Evolutionary conservation across 2,888 invertebrate genomes (phyloP), one percentile per base, ranked within the genome.

Genomic region (Lingula anatina): DNA sequence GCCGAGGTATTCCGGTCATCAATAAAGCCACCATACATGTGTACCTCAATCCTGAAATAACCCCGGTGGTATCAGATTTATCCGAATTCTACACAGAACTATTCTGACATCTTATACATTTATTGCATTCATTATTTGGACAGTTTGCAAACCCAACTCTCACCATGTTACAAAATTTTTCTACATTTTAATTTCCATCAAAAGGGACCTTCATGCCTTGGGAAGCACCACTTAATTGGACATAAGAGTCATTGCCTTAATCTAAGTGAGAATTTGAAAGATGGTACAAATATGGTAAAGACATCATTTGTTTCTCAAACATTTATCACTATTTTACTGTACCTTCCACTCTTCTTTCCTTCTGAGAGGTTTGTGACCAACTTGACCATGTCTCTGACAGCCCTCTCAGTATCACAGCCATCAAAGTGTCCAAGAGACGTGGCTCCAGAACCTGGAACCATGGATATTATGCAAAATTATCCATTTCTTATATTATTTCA

Each of bases 1-100:
- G 92, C 91, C 7, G 91, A 90, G 75, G 88, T 89, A 61, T 88
- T 84, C 65, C 88, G 85, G 2, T 87, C 84, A 79, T 94, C 94
- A 54, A 86, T 86, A 79, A 90, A 94, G 39, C 93, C 94, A 51
- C 95, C 95, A 58, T 91, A 86, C 54, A 95, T 81, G 75, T 92
- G 91, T 61, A 95, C 81, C 78, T 95, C 92, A 47, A 93, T 83
- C 60, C 93, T 83, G 57, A 36, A 59, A 64, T 46, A n/a, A n/a
- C n/a, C n/a, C n/a, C n/a, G n/a, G n/a, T n/a, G n/a, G n/a, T n/a
- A n/a, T n/a, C n/a, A n/a, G n/a, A n/a, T n/a, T n/a, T n/a, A n/a
- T n/a, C n/a, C 31, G 31, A 31, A 9, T 31, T 31, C 31, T 12
- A 15, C 31, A 31, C 31, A 31, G 31, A 31, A 31, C 31, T 31